Evolutionary conservation across 2,888 invertebrate genomes (phyloP), one percentile per base, ranked within the genome.

Genomic region (Odontomyia ornata): DNA sequence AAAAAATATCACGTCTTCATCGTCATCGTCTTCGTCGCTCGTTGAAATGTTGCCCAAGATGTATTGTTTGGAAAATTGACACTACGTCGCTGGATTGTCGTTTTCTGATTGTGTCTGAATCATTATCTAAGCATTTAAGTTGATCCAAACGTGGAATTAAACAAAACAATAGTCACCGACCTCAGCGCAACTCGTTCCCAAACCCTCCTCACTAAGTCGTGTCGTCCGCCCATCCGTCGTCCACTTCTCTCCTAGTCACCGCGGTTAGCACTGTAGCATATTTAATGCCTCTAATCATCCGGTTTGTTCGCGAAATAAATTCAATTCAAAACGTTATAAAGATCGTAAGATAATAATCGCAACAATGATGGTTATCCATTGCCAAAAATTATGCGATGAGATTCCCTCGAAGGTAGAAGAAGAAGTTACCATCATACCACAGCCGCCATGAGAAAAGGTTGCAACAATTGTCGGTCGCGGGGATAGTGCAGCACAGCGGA

Each of bases 101-200:
- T 1, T 52, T 11, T 60, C 60, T 15, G 11, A 60, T 18, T 60
- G 21, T 25, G 60, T 64, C 64, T 30, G 64, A 64, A 64, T 28
- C 64, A 64, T 64, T 64, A 64, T 64, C 64, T 30, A 64, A 64
- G 28, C 64, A 18, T 64, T 64, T 64, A 30, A 18, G 11, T 23
- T 3, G 2, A 11, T 64, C 28, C 64, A 64, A 64, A 30, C 30
- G 64, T 25, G 57, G 57, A 60, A 18, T 25, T 18, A 36, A 60
- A 25, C 57, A 60, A 60, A 25, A 64, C 64, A 64, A 64, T 64
- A 64, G 64, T 64, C 64, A 30, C 28, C 64, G 64, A 64, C 64
- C 64, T 64, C 64, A 64, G 36, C 36, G 36, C 5, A 36, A 9
- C 9, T 9, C n/a, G n/a, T n/a, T n/a, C n/a, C n/a, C n/a, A n/a